These are phyloP conservation scores for Paramisgurnus dabryanus DNA, from an alignment of 2,113 vertebrate genomes.

Conservation along the genomic window DNA sequence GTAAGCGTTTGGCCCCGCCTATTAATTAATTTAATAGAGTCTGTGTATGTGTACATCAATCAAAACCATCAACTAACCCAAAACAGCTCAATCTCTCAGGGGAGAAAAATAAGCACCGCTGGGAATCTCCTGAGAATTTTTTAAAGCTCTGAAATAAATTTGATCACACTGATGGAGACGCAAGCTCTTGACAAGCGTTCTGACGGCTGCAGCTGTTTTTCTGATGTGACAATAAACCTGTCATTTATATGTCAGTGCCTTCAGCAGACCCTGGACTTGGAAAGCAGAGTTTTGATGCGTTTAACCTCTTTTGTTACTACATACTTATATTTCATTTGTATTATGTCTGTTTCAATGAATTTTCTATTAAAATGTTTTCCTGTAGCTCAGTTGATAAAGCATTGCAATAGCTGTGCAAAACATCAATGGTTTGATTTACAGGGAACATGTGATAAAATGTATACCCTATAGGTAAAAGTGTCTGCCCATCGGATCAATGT, in stretches of 20 bases:
- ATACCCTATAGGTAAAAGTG: no score
- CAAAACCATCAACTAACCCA: not conserved
- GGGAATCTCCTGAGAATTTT: slow-evolving; percentile 1
- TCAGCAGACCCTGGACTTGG: no score
- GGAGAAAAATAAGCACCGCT: not conserved
- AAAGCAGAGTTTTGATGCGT: no score
- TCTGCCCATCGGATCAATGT: no score
- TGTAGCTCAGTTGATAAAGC: no score
- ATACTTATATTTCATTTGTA: no score
- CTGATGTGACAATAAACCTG: slow-evolving; percentile 16
- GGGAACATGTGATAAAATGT: no score
- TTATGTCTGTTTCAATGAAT: no score
- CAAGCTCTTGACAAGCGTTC: not conserved
- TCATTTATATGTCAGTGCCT: slow-evolving; percentile 18
- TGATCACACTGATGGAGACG: not conserved
- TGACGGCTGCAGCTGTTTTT: not conserved
- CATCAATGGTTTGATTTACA: no score
- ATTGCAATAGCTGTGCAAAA: no score
- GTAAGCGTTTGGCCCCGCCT: not conserved
- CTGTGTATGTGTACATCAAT: not conserved
- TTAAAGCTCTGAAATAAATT: slow-evolving; percentile 14
- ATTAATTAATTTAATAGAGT: not conserved
- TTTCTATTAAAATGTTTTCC: no score
- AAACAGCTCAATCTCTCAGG: not conserved
- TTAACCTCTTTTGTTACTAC: no score